Evolutionary conservation across 2,113 vertebrate species (phyloP).

Genomic region (Corapipo altera): DNA sequence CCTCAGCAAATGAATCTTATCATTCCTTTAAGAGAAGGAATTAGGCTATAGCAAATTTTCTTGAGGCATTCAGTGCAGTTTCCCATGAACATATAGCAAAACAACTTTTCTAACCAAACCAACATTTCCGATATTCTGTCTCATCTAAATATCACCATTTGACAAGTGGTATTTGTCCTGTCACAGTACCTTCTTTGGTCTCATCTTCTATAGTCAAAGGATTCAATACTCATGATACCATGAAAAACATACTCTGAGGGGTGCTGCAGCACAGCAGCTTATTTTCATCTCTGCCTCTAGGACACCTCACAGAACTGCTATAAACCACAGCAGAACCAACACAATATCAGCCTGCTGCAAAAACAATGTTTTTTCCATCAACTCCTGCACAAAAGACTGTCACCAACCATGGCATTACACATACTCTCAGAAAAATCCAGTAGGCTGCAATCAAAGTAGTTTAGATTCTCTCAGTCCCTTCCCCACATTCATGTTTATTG

Average conservation of each 20-base stretch:
- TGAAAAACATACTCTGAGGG: neutral
- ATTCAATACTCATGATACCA: neutral
- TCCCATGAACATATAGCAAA: neutral
- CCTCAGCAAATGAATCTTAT: constrained; percentile 33
- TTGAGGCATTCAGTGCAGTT: neutral
- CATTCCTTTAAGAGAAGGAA: constrained; percentile 9
- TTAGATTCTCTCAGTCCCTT: neutral
- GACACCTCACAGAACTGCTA: neutral
- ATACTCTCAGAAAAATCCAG: neutral
- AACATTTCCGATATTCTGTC: neutral
- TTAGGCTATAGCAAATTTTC: neutral
- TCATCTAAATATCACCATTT: neutral
- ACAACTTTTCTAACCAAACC: neutral
- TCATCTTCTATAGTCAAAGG: neutral
- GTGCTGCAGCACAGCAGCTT: neutral
- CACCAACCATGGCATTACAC: neutral
- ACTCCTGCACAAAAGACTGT: neutral
- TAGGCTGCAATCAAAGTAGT: neutral
- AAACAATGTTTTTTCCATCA: neutral
- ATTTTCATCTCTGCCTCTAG: neutral
- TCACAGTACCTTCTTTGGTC: neutral
- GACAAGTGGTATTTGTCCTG: neutral
- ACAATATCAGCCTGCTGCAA: neutral
- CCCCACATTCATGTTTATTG: neutral
- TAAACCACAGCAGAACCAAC: neutral